A percentile compares a stretch with the other conserved stretches of the same genome.
phyloP scores from a whole-genome alignment of 2,888 invertebrate species.

The Drosophila buzzatii region DNA sequence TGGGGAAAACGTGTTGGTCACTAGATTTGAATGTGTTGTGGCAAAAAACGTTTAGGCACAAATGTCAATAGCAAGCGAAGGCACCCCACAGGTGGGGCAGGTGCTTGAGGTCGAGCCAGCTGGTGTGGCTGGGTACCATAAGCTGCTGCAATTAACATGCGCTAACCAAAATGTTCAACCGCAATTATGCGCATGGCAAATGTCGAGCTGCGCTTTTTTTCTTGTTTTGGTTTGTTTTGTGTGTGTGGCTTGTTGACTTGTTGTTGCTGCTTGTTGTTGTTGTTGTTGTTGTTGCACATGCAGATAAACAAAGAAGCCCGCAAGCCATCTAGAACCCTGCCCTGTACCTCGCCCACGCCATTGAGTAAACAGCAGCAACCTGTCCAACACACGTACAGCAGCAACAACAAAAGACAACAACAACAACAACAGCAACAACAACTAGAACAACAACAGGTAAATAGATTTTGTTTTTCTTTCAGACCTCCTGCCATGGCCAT shows the following conservation, averaged over 20 bases:
- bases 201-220: constrained; percentile 53
- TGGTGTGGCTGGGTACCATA: background rate
- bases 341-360: background rate
- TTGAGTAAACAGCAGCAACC: constrained; percentile 11
- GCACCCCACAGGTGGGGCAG: background rate
- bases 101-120: background rate
- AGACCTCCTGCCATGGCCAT: constrained; percentile 5
- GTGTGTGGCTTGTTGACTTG: constrained; percentile 1
- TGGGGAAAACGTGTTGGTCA: constrained; percentile 16
- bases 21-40: constrained; percentile 41
- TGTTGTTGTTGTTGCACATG: constrained; percentile 33
- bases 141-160: constrained; percentile 55
- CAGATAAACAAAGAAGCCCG: constrained; percentile 44
- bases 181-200: constrained; percentile 62
- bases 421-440: background rate
- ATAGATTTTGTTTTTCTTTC: background rate
- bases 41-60: constrained; percentile 48
- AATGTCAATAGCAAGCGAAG: constrained; percentile 40
- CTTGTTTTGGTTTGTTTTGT: background rate
- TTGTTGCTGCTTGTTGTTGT: background rate
- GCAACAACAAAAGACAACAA: background rate
- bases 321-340: background rate
- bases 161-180: constrained; percentile 55
- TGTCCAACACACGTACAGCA: constrained; percentile 1
- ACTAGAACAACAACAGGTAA: background rate